A percentile compares a stretch with the other conserved stretches of the same genome.
phyloP scores from a whole-genome alignment of 2,797 vertebrate genomes.

The Phrynocephalus vlangalii region DNA sequence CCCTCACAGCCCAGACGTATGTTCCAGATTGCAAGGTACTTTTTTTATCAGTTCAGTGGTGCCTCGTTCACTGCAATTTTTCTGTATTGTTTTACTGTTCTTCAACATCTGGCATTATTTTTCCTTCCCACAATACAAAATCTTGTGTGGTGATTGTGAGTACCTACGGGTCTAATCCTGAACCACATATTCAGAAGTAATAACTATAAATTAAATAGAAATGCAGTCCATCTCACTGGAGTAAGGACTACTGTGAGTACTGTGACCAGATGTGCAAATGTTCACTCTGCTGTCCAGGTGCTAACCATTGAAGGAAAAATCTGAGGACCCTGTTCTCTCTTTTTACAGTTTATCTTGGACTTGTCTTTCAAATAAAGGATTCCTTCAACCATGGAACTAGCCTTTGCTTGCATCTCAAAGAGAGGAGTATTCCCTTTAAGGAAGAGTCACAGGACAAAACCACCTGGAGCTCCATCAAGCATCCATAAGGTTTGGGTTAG shows the following conservation, averaged over 20 bases:
- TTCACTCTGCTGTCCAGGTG: not conserved
- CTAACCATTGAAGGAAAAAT: not conserved
- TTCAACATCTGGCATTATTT: no score
- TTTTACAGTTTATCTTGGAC: not conserved
- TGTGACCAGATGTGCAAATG: not conserved
- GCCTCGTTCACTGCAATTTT: no score
- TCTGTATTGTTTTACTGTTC: no score
- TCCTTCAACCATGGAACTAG: no score
- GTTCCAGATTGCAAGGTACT: no score
- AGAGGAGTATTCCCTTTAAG: not conserved
- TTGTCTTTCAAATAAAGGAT: not conserved
- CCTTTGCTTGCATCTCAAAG: no score
- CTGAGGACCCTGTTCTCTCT: not conserved
- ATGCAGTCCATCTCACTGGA: not conserved
- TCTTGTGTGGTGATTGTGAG: no score
- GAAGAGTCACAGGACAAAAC: not conserved
- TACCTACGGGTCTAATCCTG: not conserved
- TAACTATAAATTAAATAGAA: conserved; percentile 6
- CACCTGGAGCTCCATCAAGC: not conserved
- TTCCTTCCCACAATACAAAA: no score
- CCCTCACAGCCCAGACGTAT: no score
- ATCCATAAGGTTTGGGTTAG: no score
- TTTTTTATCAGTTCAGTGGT: no score
- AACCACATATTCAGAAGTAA: not conserved
- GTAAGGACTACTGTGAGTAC: not conserved